Conservation (phyloP, 2,888 invertebrate genomes). For the Heliconius cydno region DNA sequence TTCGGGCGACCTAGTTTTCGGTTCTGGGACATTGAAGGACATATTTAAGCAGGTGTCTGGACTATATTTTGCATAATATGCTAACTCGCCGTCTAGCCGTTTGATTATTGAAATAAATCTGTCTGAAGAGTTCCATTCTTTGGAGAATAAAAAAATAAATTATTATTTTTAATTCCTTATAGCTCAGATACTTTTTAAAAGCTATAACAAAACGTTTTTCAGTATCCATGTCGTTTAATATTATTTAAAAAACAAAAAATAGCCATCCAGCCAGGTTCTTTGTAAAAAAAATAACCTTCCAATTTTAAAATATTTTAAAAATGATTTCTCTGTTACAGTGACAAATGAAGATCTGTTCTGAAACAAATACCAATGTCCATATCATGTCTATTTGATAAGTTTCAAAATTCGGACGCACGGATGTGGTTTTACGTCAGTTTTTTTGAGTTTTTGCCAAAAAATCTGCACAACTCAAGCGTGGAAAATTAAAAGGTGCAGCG, state of each 20-base stretch:
- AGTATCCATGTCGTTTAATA: too few relatives aligned
- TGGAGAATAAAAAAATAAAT: constrained; percentile 23
- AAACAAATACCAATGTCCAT: constrained; percentile 27
- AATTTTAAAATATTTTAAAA: neutral
- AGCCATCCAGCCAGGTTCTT: neutral
- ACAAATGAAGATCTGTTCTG: constrained; percentile 10
- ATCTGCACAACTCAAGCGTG: constrained; percentile 45
- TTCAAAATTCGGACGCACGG: constrained; percentile 48
- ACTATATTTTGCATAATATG: constrained; percentile 72
- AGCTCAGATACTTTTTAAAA: neutral
- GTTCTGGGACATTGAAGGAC: constrained; percentile 74
- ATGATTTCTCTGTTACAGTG: constrained; percentile 8
- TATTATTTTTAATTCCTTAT: constrained; percentile 1
- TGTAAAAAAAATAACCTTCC: neutral
- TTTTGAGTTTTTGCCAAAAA: constrained; percentile 57
- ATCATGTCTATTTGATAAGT: constrained; percentile 41
- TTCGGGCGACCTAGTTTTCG: constrained; percentile 75
- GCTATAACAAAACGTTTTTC: neutral
- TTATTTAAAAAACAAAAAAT: neutral
- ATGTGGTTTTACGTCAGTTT: constrained; percentile 45
- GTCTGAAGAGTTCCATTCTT: constrained; percentile 35
- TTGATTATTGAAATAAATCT: constrained; percentile 55
- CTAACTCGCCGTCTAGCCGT: constrained; percentile 70
- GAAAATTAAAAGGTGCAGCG: constrained; percentile 45
- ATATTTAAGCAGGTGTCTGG: constrained; percentile 73